These are phyloP conservation scores for Pitta sordida DNA, from an alignment of 2,113 vertebrate genomes.

Conservation along the genomic window DNA sequence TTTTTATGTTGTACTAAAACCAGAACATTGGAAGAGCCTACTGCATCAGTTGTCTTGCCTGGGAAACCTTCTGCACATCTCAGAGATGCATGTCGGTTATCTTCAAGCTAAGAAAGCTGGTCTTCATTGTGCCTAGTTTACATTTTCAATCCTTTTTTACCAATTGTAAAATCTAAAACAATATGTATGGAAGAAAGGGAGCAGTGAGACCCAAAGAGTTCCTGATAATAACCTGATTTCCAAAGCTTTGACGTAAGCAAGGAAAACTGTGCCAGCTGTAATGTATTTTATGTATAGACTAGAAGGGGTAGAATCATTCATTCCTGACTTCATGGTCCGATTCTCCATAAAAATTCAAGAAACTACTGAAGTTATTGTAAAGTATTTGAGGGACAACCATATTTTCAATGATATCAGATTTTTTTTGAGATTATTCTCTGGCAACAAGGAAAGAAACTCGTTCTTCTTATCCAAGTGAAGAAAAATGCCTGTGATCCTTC, in stretches of 20 bases:
- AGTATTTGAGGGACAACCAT: background rate
- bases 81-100: background rate
- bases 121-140: background rate
- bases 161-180: background rate
- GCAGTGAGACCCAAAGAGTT: background rate
- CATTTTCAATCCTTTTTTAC: background rate
- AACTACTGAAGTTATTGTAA: background rate
- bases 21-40: background rate
- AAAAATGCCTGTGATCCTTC: background rate
- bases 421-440: background rate
- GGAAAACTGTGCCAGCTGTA: background rate
- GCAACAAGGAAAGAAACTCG: background rate
- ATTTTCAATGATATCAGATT: background rate
- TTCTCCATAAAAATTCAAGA: background rate
- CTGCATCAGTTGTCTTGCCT: background rate
- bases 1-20: background rate
- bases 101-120: background rate
- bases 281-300: background rate
- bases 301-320: background rate
- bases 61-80: background rate
- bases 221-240: fast-evolving
- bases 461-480: background rate
- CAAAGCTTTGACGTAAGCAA: background rate
- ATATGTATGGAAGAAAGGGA: too few relatives aligned
- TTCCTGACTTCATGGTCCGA: background rate